Conservation (phyloP, 2,888 invertebrate species). For the Hemithea aestivaria region DNA sequence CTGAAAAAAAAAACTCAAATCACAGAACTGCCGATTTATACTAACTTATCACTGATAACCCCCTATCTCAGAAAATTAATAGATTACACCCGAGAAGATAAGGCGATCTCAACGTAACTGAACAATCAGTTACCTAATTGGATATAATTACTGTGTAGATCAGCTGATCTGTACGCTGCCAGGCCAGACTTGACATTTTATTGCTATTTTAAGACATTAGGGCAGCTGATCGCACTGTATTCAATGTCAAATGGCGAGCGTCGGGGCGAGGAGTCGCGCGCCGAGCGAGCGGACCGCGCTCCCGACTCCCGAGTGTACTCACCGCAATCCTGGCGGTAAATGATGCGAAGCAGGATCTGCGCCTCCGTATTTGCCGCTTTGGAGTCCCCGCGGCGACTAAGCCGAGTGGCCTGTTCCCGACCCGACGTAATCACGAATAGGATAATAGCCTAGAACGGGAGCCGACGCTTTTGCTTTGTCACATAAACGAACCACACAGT, state of each 20-base stretch:
- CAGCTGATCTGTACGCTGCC: constrained; percentile 74
- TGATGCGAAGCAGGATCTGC: constrained; percentile 72
- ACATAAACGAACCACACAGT: constrained; percentile 68
- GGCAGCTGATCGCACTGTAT: constrained; percentile 68
- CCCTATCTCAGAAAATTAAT: constrained; percentile 49
- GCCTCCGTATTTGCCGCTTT: constrained; percentile 78
- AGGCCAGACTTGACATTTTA: constrained; percentile 73
- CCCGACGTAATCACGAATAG: constrained; percentile 71
- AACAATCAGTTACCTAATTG: constrained; percentile 63
- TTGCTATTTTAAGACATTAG: constrained; percentile 74
- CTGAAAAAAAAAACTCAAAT: constrained; percentile 61
- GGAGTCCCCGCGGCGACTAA: constrained; percentile 74
- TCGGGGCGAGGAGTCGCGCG: constrained; percentile 11
- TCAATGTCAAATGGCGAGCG: constrained; percentile 69
- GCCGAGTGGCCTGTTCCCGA: constrained; percentile 68
- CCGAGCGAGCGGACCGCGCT: constrained; percentile 11
- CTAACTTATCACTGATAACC: constrained; percentile 45
- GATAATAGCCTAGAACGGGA: constrained; percentile 72
- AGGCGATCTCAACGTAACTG: constrained; percentile 38
- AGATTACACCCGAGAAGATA: constrained; percentile 47
- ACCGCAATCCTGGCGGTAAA: constrained; percentile 76
- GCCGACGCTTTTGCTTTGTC: constrained; percentile 70
- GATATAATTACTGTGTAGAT: constrained; percentile 68
- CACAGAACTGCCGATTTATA: constrained; percentile 44
- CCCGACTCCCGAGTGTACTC: constrained; percentile 46